A percentile compares a stretch with the other conserved stretches of the same genome.
phyloP scores from a whole-genome alignment of 2,113 vertebrate species.

The Hiodon alosoides region DNA sequence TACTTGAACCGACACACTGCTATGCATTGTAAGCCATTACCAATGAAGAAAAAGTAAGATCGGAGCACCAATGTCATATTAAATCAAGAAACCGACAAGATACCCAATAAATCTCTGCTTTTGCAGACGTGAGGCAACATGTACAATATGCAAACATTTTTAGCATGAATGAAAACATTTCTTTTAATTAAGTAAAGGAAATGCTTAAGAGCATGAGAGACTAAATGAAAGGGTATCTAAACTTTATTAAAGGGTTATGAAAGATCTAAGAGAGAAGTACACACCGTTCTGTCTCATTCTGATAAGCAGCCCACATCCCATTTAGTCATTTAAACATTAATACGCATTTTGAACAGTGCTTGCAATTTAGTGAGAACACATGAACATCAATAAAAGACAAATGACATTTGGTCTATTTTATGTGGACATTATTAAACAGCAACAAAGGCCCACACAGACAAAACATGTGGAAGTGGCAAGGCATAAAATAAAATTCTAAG shows the following conservation, averaged over 20 bases:
- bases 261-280: not conserved
- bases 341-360: not conserved
- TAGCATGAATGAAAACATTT: not conserved
- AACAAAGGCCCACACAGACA: not conserved
- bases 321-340: not conserved
- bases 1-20: not conserved
- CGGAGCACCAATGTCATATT: constrained; percentile 16
- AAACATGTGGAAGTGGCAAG: not conserved
- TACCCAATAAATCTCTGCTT: no score
- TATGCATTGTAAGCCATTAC: not conserved
- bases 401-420: not conserved
- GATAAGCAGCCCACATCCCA: not conserved
- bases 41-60: not conserved
- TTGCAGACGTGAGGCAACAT: no score
- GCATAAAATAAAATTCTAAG: not conserved
- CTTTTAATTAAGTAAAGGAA: constrained; percentile 12
- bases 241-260: constrained; percentile 2
- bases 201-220: constrained; percentile 32
- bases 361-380: not conserved
- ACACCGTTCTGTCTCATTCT: not conserved
- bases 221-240: not conserved
- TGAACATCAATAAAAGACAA: not conserved
- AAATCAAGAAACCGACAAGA: not conserved
- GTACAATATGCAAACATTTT: constrained; percentile 13
- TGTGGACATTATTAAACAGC: not conserved